Percentiles rank a stretch among this genome's conserved stretches.
These are phyloP conservation scores for Pseudolycoriella hygida DNA, from an alignment of 2,888 invertebrate species.

Conservation along the genomic window DNA sequence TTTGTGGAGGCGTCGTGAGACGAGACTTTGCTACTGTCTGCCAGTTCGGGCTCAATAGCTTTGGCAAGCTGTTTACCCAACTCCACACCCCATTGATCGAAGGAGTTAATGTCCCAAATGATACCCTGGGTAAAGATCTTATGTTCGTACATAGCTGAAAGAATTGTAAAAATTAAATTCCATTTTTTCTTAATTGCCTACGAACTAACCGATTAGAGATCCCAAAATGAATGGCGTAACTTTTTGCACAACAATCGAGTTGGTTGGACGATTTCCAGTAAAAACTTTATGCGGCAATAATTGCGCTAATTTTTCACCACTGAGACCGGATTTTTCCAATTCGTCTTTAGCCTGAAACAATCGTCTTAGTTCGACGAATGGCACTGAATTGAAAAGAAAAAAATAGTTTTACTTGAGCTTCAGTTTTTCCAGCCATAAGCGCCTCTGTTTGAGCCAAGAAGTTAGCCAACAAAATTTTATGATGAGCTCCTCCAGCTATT, in stretches of 20 bases:
- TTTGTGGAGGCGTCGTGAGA: conserved; percentile 93
- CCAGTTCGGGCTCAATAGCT: conserved; percentile 90
- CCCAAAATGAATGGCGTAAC: conserved; percentile 89
- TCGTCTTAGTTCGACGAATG: background rate
- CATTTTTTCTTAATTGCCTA: no score
- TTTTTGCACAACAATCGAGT: conserved; percentile 83
- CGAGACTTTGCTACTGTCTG: conserved; percentile 42
- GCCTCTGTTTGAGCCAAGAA: conserved; percentile 99
- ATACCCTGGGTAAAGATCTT: conserved; percentile 98
- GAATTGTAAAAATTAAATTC: background rate
- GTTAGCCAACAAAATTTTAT: conserved; percentile 89
- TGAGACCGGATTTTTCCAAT: conserved; percentile 59
- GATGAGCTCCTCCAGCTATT: conserved; percentile 60
- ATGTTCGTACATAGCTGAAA: conserved; percentile 88
- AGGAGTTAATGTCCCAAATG: conserved; percentile 99
- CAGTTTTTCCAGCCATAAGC: conserved; percentile 61
- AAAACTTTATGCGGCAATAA: conserved; percentile 94
- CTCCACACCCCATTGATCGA: conserved; percentile 99
- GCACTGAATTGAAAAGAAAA: background rate
- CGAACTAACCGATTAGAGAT: conserved; percentile 61
- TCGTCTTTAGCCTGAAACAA: conserved; percentile 43
- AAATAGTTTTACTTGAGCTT: conserved; percentile 22
- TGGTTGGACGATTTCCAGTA: conserved; percentile 91
- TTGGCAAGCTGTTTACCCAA: conserved; percentile 96
- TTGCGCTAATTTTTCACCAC: conserved; percentile 50